Conservation (phyloP, 2,888 invertebrate species). For the Sminthurides aquaticus region DNA sequence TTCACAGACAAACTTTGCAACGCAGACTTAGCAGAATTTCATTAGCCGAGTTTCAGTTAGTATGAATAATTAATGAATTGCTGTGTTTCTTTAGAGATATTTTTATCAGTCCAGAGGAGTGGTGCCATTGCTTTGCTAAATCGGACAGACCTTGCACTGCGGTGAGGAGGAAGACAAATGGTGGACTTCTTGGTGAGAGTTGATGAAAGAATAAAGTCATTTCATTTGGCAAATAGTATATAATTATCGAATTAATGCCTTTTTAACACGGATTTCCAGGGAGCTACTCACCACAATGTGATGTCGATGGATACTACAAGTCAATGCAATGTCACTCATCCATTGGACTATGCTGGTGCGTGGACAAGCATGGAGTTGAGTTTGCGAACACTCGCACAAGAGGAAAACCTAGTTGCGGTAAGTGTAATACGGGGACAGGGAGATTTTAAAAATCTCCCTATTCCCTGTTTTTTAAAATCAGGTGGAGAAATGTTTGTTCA, state of each 20-base stretch:
- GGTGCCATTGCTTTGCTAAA: slow-evolving; percentile 75
- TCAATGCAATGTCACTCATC: slow-evolving; percentile 80
- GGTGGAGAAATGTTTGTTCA: too few species aligned
- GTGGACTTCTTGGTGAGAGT: slow-evolving; percentile 61
- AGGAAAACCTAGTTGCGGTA: slow-evolving; percentile 72
- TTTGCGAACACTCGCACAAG: slow-evolving; percentile 73
- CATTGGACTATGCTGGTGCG: slow-evolving; percentile 86
- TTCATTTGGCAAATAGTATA: not conserved
- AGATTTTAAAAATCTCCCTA: too few species aligned
- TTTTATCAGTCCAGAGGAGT: slow-evolving; percentile 64
- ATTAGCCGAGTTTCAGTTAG: too few species aligned
- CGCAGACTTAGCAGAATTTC: too few species aligned
- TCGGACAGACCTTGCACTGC: slow-evolving; percentile 76
- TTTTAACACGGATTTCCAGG: slow-evolving; percentile 50
- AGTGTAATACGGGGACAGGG: too few species aligned
- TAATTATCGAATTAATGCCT: not conserved
- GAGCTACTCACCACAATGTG: slow-evolving; percentile 72
- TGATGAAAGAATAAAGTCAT: too few species aligned
- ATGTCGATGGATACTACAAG: slow-evolving; percentile 76
- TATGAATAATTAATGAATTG: too few species aligned
- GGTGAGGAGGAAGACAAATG: slow-evolving; percentile 66
- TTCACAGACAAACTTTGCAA: too few species aligned
- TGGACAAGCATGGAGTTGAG: slow-evolving; percentile 84
- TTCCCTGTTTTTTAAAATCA: too few species aligned
- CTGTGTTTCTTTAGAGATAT: slow-evolving; percentile 48